A percentile compares a stretch with the other conserved stretches of the same genome.
phyloP scores from a whole-genome alignment of 2,888 invertebrate species.

The Drosophila neonasuta region DNA sequence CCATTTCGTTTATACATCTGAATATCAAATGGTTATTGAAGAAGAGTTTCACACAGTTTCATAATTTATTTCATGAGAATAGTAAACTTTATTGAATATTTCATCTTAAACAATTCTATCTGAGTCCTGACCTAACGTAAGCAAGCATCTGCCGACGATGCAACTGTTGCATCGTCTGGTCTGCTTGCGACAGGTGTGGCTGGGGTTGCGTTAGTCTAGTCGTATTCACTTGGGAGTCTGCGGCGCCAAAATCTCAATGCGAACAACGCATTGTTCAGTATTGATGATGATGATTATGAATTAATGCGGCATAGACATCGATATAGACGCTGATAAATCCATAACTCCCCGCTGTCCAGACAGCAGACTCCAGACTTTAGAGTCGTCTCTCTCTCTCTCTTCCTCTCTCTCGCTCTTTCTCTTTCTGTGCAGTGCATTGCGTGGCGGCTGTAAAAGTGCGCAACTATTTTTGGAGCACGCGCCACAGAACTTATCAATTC shows the following conservation, averaged over 20 bases:
- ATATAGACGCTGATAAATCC: constrained; percentile 34
- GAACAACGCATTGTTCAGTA: constrained; percentile 1
- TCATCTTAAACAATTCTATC: too few species aligned
- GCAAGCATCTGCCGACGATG: not conserved
- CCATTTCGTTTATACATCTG: too few species aligned
- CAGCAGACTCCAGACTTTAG: constrained; percentile 1
- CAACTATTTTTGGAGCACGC: constrained; percentile 68
- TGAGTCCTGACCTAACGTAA: constrained; percentile 28
- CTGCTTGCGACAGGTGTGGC: constrained; percentile 19
- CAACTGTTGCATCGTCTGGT: not conserved
- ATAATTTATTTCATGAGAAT: too few species aligned
- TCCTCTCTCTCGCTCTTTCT: too few species aligned
- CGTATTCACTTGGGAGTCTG: constrained; percentile 28
- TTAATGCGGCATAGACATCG: constrained; percentile 62
- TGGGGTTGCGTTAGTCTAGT: constrained; percentile 17
- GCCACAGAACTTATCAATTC: constrained; percentile 55
- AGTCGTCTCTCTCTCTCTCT: not conserved
- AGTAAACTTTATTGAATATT: too few species aligned
- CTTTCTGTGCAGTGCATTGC: constrained; percentile 20
- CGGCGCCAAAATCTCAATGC: constrained; percentile 24
- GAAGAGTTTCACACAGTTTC: too few species aligned
- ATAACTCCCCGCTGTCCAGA: constrained; percentile 4
- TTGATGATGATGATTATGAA: constrained; percentile 51
- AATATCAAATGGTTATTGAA: too few species aligned
- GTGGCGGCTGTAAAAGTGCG: constrained; percentile 49